Base-by-base conservation (phyloP, 2,888 invertebrate genomes). In the Volucella bombylans region DNA sequence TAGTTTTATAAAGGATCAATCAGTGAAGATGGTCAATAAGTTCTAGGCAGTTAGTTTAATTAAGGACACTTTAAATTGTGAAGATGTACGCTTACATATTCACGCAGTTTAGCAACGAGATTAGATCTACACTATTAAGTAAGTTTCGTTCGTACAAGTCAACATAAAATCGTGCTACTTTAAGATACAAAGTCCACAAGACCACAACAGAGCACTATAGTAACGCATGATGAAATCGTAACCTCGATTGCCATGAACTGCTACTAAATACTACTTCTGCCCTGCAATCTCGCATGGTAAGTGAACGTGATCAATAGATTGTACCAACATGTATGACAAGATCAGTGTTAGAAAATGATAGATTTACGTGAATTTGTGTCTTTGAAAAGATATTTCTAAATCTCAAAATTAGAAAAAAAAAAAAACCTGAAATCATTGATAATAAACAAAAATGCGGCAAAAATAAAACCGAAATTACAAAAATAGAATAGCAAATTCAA, bases 211-310 rank as follows among this genome's bases (percentile, higher is more conserved):
- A 6, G 47, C 69, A 69, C 39, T 12, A 45, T 9, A 47, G 39
- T 18, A 69, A 18, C 69, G n/a, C 69, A 69, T 69, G 69, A 69
- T 57, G 57, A 59, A 69, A 69, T 49, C 47, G 12, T 14, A 38
- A 31, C 49, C 31, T 39, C 39, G 31, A 14, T 55, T 31, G 54
- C 68, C 45, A 45, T 55, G 55, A 68, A 55, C 68, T 55, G 55
- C 14, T 31, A 31, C 31, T 31, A 23, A 23, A 23, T 23, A 31
- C 31, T 6, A 47, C 38, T 39, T 47, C 8, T 14, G n/a, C 41
- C 47, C 39, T 57, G 69, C 69, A 59, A 69, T 43, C 52, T 43
- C 57, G 10, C 69, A 69, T 59, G 47, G 57, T n/a, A 18, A 49
- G 9, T 11, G n/a, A 39, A 59, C 69, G 69, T 69, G 69, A 69